These are phyloP conservation scores for Ammodytes marinus DNA, from an alignment of 2,113 vertebrate species.

Conservation along the genomic window DNA sequence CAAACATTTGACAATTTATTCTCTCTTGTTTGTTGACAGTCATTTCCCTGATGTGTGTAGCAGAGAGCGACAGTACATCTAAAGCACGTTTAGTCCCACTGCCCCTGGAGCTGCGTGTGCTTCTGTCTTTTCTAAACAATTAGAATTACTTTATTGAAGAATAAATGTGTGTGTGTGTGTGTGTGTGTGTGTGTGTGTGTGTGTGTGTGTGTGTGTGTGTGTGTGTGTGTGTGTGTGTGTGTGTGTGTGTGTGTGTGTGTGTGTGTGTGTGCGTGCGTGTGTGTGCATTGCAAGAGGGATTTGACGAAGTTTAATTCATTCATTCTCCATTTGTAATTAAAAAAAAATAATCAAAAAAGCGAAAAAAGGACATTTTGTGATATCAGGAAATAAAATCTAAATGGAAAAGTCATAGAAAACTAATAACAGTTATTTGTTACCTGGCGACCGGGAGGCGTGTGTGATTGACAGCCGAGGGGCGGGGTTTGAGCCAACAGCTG, in stretches of 20 bases:
- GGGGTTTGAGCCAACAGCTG: conserved; percentile 85
- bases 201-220: too few relatives aligned
- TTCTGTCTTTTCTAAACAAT: background rate
- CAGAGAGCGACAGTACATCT: background rate
- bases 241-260: too few relatives aligned
- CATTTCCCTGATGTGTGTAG: background rate
- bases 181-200: too few relatives aligned
- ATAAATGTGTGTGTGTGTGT: too few relatives aligned
- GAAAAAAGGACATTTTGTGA: conserved; percentile 1
- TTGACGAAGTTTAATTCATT: background rate
- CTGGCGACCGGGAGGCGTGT: conserved; percentile 77
- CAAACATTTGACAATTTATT: background rate
- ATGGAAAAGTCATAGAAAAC: background rate
- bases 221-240: too few relatives aligned
- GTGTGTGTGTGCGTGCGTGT: too few relatives aligned
- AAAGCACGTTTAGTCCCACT: conserved; percentile 6
- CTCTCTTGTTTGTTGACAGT: background rate
- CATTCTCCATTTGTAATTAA: background rate
- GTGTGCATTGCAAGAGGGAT: background rate
- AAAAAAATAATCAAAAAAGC: too few relatives aligned
- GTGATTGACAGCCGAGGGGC: conserved; percentile 82
- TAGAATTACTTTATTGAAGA: background rate
- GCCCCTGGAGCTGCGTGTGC: background rate
- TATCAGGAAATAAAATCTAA: conserved; percentile 9
- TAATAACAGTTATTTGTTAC: conserved; percentile 35